Conservation (phyloP, 2,888 invertebrate genomes). For the Lysandra bellargus region DNA sequence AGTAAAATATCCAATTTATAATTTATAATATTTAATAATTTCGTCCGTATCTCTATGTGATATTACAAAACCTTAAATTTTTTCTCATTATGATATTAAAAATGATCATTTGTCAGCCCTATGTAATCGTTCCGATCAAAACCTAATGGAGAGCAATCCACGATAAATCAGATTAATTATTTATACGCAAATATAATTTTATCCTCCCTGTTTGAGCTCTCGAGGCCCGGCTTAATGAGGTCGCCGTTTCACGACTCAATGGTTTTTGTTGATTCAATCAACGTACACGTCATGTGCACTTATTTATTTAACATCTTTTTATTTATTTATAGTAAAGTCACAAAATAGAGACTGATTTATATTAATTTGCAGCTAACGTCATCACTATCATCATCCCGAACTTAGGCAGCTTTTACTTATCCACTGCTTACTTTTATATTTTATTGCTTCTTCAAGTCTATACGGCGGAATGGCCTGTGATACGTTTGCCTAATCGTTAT, state of each 20-base stretch:
- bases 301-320: background rate
- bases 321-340: background rate
- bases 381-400: background rate
- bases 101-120: background rate
- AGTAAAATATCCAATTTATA: background rate
- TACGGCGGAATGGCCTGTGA: no score
- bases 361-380: background rate
- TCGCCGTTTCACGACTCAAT: background rate
- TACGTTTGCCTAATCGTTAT: no score
- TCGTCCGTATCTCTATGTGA: background rate
- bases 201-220: slow-evolving; percentile 3
- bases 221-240: slow-evolving; percentile 15
- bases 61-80: background rate
- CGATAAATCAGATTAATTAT: slow-evolving; percentile 29
- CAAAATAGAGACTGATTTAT: background rate
- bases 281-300: background rate
- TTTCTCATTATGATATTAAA: background rate
- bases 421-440: background rate
- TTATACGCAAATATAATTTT: slow-evolving; percentile 23
- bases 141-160: slow-evolving; percentile 19
- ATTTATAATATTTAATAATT: background rate
- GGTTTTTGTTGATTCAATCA: slow-evolving; percentile 11
- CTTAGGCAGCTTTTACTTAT: background rate
- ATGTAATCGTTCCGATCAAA: background rate
- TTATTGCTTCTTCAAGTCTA: no score